Conservation (phyloP, 2,797 vertebrate genomes). For the Xenentodon cancila region DNA sequence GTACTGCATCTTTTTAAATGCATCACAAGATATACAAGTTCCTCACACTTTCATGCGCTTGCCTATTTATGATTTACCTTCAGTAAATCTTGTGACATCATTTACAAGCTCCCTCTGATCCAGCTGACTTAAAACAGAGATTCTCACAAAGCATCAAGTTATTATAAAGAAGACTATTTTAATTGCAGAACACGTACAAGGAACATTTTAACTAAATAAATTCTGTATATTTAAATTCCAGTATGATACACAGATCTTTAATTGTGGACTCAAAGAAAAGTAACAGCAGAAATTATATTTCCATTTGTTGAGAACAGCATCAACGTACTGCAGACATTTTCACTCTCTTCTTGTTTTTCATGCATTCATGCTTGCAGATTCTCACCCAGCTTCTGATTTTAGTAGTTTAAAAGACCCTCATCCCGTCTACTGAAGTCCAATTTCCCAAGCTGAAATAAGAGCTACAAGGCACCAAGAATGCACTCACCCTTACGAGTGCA, state of each 20-base stretch:
- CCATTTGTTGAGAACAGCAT: not conserved
- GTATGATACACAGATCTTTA: not conserved
- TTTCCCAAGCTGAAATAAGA: slow-evolving; percentile 7
- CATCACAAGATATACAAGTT: not conserved
- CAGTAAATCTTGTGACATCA: too few species aligned
- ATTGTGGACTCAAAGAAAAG: not conserved
- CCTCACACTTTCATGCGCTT: too few species aligned
- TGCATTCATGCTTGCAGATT: not conserved
- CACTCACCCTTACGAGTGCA: too few species aligned
- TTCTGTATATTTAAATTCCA: not conserved
- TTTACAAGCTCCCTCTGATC: not conserved
- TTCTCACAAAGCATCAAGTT: not conserved
- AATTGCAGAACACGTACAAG: too few species aligned
- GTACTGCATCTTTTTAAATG: not conserved
- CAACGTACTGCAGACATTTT: too few species aligned
- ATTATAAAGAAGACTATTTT: too few species aligned
- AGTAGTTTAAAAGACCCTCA: too few species aligned
- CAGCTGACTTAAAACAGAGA: not conserved
- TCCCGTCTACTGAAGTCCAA: not conserved
- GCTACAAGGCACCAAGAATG: slow-evolving; percentile 62
- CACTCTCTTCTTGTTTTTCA: too few species aligned
- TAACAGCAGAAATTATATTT: slow-evolving; percentile 14
- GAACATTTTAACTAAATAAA: too few species aligned
- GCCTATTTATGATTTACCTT: too few species aligned
- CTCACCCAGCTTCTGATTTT: not conserved